phyloP scores from a whole-genome alignment of 2,888 invertebrate species.

The Pseudococcus jackbeardsleyi region DNA sequence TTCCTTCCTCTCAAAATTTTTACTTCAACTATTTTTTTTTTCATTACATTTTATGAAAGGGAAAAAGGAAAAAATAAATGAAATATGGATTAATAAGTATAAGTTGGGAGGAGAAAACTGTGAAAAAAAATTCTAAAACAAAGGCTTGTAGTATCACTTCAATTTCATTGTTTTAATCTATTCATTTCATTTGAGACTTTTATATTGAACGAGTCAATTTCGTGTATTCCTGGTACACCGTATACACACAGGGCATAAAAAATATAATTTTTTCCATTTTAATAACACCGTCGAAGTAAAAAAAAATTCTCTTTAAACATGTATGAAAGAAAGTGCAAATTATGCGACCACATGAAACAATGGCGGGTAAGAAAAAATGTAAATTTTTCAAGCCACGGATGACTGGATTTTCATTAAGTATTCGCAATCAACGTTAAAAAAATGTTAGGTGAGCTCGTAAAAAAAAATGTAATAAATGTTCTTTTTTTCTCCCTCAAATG shows the following conservation, averaged over 20 bases:
- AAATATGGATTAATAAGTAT: no score
- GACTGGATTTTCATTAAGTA: conserved; percentile 46
- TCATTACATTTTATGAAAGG: no score
- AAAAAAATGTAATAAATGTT: conserved; percentile 46
- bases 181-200: neutral
- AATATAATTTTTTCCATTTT: neutral
- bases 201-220: neutral
- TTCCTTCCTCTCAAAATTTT: no score
- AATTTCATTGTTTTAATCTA: neutral
- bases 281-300: neutral
- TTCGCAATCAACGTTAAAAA: conserved; percentile 53
- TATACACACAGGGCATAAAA: neutral
- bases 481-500: conserved; percentile 14
- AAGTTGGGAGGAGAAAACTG: no score
- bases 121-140: neutral
- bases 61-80: no score
- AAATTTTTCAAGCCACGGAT: conserved; percentile 5
- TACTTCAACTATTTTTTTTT: no score
- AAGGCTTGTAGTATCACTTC: neutral
- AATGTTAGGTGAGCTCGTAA: conserved; percentile 39
- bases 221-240: neutral
- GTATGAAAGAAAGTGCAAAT: conserved; percentile 28
- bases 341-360: conserved; percentile 11
- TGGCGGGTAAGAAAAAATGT: conserved; percentile 31
- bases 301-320: neutral